Conservation (phyloP, 2,113 vertebrate genomes). For the Mobula birostris region DNA sequence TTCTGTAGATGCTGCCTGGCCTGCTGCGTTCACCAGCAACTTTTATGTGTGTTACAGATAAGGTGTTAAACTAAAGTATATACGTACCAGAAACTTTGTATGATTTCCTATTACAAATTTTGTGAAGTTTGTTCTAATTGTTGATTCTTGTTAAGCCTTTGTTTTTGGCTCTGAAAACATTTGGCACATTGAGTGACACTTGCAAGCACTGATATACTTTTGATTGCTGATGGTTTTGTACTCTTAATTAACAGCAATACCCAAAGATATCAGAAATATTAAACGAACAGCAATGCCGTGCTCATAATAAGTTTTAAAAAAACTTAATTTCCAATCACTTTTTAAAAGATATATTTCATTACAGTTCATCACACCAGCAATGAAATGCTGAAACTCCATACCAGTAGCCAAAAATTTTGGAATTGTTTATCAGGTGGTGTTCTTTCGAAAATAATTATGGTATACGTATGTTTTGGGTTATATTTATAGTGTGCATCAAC, state of each 20-base stretch:
- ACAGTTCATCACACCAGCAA: not conserved
- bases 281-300: not conserved
- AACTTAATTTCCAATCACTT: not conserved
- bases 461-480: not conserved
- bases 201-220: not conserved
- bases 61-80: no score
- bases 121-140: not conserved
- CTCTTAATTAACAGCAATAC: not conserved
- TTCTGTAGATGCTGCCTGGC: no score
- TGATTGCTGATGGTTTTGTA: not conserved
- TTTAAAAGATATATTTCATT: not conserved
- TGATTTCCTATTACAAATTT: not conserved
- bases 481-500: not conserved
- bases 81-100: no score
- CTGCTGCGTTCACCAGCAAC: no score
- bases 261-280: not conserved
- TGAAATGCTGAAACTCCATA: not conserved
- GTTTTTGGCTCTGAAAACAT: not conserved
- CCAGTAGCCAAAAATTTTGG: not conserved
- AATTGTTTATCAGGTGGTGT: not conserved
- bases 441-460: not conserved
- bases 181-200: not conserved
- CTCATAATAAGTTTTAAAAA: not conserved
- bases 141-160: not conserved
- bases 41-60: no score